A percentile compares a stretch with the other conserved stretches of the same genome.
These are phyloP conservation scores for Abrostola triplasia DNA, from an alignment of 2,888 invertebrate species.

Conservation along the genomic window DNA sequence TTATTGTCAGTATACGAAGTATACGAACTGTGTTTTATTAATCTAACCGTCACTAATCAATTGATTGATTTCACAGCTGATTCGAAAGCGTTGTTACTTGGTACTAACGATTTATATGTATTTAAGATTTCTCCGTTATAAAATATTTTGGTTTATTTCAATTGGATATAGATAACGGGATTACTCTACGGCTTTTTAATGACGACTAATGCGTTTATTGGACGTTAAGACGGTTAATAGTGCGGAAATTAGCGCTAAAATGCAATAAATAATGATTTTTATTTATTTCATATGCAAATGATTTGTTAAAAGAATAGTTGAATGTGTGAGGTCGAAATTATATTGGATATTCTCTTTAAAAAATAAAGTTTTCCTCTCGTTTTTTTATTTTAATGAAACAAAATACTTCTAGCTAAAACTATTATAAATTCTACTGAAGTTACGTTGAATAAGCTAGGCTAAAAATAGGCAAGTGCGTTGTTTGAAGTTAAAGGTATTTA, in stretches of 20 bases:
- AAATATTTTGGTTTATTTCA: conserved; percentile 42
- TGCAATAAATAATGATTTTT: conserved; percentile 31
- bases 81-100: conserved; percentile 62
- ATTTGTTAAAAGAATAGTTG: conserved; percentile 23
- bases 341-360: conserved; percentile 14
- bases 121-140: conserved; percentile 62
- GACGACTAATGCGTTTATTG: conserved; percentile 34
- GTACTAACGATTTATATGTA: conserved; percentile 53
- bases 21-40: conserved; percentile 60
- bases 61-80: conserved; percentile 69
- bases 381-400: conserved; percentile 6
- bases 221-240: conserved; percentile 14
- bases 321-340: conserved; percentile 4
- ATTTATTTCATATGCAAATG: conserved; percentile 31
- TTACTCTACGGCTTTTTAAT: conserved; percentile 50
- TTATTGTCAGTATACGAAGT: conserved; percentile 48
- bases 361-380: conserved; percentile 6
- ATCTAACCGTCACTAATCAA: conserved; percentile 61
- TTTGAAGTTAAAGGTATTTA: no score
- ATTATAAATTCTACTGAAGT: conserved; percentile 11
- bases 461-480: no score
- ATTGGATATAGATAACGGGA: conserved; percentile 48
- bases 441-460: not conserved
- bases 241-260: conserved; percentile 34
- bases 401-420: not conserved